Evolutionary conservation across 2,797 vertebrate species (phyloP), one percentile per base, ranked within the genome.

Genomic region (Poecilia picta): DNA sequence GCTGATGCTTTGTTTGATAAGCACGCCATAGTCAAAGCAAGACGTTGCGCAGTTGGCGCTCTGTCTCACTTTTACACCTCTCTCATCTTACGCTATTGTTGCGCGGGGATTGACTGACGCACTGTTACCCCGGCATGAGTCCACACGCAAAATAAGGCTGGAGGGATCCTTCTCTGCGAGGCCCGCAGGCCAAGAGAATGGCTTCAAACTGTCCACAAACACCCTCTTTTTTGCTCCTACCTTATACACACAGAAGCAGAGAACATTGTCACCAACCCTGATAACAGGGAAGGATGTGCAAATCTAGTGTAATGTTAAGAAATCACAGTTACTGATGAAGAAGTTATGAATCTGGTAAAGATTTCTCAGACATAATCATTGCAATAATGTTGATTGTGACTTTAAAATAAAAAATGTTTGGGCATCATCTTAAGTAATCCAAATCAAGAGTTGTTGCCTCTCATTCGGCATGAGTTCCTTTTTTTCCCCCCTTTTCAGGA

Each of bases 41-140:
- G 87, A 72, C 72, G 20, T 59, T 81, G 51, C 86, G 86, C 87
- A 89, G 75, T 84, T 51, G 74, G 84, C 71, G 77, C 73, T 43
- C 78, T 16, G 85, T 91, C 80, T 59, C 83, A 90, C 85, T 92
- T 92, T 92, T 81, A 90, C 93, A 91, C 93, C 89, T 92, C 92
- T 91, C 91, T 94, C 94, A 93, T 94, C 93, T 94, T 91, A 31
- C 36, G 53, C 84, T 81, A 89, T 94, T 95, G 93, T 93, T 79
- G 76, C 51, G 25, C 7, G 74, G 74, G 70, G 79, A 82, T 78
- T 93, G 72, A 76, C 83, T 83, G 83, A 88, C 83, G 74, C 73
- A 88, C 88, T 74, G 73, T 86, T 86, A 84, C 87, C 81, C 85
- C 72, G 79, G 74, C 90, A 85, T 88, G 79, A 86, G 85, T 84